Evolutionary conservation across 2,888 invertebrate genomes (phyloP).

Genomic region (Drosophila mercatorum): DNA sequence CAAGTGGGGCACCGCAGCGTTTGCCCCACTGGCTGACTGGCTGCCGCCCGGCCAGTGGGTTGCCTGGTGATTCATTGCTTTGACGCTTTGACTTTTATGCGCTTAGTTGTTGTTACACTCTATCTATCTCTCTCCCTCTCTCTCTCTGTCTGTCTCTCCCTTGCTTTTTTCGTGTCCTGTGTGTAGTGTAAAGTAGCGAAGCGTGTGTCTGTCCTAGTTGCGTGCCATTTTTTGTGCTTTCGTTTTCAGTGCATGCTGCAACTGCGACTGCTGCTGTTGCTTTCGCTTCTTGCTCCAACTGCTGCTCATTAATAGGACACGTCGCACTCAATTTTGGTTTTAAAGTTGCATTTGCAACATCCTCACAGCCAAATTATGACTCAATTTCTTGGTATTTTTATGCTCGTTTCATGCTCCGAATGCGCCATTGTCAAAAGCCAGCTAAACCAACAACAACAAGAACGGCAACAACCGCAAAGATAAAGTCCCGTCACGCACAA

Average conservation of each 20-base stretch:
- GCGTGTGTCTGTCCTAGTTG: constrained; percentile 55
- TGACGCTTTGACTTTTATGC: constrained; percentile 76
- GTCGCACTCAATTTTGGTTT: constrained; percentile 60
- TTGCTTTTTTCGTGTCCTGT: constrained; percentile 1
- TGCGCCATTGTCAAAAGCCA: constrained; percentile 47
- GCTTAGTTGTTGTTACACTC: constrained; percentile 52
- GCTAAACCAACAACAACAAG: constrained; percentile 14
- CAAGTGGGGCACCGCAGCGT: constrained; percentile 48
- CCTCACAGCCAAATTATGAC: constrained; percentile 65
- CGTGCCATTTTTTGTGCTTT: constrained; percentile 59
- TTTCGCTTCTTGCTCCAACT: constrained; percentile 22
- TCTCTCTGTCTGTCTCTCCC: too few relatives aligned
- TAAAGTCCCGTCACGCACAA: constrained; percentile 60
- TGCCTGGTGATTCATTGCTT: constrained; percentile 77
- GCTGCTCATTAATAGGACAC: constrained; percentile 49
- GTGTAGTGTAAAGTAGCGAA: constrained; percentile 13
- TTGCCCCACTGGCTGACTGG: constrained; percentile 11
- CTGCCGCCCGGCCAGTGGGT: constrained; percentile 23
- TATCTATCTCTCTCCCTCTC: background rate
- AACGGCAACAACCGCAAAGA: constrained; percentile 2
- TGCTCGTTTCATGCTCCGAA: constrained; percentile 60
- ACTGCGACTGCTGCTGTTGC: background rate
- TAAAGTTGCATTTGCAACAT: constrained; percentile 54
- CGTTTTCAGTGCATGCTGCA: constrained; percentile 49
- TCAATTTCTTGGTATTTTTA: constrained; percentile 77